phyloP scores from a whole-genome alignment of 2,113 vertebrate genomes.

The Laticauda colubrina region DNA sequence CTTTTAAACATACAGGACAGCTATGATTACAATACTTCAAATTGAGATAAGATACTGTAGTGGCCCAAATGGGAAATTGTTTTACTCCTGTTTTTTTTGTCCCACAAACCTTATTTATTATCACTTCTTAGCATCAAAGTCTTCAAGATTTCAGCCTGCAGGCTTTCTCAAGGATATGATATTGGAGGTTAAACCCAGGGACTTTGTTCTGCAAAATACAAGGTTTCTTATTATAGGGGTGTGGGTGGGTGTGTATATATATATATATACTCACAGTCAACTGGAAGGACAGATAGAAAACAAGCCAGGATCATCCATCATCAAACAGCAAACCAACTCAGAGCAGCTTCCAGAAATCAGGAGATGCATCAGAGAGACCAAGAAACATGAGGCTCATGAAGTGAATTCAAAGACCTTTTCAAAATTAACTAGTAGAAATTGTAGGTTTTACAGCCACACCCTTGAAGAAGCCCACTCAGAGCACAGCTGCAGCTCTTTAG shows the following conservation, averaged over 20 bases:
- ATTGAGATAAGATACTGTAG: neutral
- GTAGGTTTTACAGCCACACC: neutral
- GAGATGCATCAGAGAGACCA: neutral
- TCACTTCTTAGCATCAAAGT: neutral
- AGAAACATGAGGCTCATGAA: neutral
- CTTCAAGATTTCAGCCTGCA: neutral
- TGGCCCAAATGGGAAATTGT: neutral
- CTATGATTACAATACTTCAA: neutral
- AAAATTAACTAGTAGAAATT: neutral
- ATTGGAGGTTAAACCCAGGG: neutral
- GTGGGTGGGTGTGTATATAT: too few relatives aligned
- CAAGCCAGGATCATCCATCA: neutral
- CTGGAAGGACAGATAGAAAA: neutral
- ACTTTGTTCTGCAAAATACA: neutral
- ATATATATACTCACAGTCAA: neutral
- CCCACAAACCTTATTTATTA: neutral
- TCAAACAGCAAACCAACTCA: neutral
- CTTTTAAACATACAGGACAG: neutral
- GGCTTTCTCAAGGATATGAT: neutral
- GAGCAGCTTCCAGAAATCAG: neutral
- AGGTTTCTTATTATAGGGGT: neutral
- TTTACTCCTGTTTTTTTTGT: neutral
- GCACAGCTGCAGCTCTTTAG: neutral
- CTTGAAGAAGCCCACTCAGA: neutral
- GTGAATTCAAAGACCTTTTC: neutral